These are phyloP conservation scores for Girardia tigrina DNA, from an alignment of 2,888 invertebrate species.

Conservation along the genomic window DNA sequence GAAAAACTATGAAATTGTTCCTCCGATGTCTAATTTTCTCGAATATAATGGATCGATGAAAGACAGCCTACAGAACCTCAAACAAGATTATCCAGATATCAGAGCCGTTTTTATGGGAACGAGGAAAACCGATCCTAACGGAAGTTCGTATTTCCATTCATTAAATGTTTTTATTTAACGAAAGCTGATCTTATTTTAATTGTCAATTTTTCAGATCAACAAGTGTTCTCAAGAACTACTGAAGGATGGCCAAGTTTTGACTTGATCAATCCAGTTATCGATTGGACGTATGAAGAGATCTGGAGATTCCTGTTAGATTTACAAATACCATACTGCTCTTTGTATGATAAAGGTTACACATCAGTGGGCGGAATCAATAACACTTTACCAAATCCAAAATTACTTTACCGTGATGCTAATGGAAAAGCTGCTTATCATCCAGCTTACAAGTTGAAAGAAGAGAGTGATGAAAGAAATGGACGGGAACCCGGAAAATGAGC, in stretches of 20 bases:
- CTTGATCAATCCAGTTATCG: conserved; percentile 73
- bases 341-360: conserved; percentile 80
- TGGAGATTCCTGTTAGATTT: conserved; percentile 72
- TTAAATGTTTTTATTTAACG: background rate
- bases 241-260: conserved; percentile 78
- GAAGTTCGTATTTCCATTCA: background rate
- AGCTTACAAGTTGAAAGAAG: conserved; percentile 61
- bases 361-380: conserved; percentile 70
- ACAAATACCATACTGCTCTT: conserved; percentile 70
- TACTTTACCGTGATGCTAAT: conserved; percentile 54
- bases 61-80: conserved; percentile 58
- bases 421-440: conserved; percentile 57
- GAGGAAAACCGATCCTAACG: conserved; percentile 67
- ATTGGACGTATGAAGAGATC: conserved; percentile 77
- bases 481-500: conserved; percentile 39
- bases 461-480: conserved; percentile 55
- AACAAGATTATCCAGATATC: conserved; percentile 55
- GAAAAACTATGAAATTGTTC: background rate
- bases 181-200: background rate
- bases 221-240: conserved; percentile 53
- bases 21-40: background rate
- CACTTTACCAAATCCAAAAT: conserved; percentile 65
- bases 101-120: conserved; percentile 83
- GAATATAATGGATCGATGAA: conserved; percentile 55
- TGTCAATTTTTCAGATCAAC: background rate